phyloP scores from a whole-genome alignment of 2,797 vertebrate genomes.

The Pangasius djambal region DNA sequence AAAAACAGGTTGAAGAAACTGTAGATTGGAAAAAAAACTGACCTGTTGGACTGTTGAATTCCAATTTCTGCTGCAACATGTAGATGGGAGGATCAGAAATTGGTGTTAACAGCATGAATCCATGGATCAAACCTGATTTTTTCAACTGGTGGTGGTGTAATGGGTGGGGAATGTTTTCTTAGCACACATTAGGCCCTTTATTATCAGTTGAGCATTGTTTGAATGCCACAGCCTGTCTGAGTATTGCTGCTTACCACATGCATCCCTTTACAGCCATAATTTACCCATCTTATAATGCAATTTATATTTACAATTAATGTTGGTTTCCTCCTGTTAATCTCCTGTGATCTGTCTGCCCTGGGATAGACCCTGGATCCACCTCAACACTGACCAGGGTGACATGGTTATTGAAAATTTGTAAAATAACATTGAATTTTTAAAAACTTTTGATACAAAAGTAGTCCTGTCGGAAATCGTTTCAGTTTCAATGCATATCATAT shows the following conservation, averaged over 20 bases:
- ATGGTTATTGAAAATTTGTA: not conserved
- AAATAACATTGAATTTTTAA: too few species aligned
- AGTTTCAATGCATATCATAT: not conserved
- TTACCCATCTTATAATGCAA: not conserved
- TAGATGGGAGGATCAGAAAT: not conserved
- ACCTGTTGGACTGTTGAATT: not conserved
- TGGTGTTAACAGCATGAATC: not conserved
- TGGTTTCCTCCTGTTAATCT: not conserved
- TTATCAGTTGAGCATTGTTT: not conserved
- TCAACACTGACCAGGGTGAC: not conserved
- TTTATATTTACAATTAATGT: not conserved
- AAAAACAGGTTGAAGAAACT: not conserved
- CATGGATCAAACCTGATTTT: not conserved
- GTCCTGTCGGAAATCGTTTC: not conserved
- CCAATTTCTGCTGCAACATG: not conserved
- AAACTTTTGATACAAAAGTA: not conserved
- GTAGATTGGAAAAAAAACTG: not conserved
- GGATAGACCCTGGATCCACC: not conserved
- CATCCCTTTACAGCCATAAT: not conserved
- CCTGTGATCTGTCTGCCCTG: not conserved
- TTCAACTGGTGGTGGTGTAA: not conserved
- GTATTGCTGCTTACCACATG: not conserved
- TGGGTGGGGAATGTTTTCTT: not conserved
- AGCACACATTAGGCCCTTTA: too few species aligned
- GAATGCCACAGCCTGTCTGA: not conserved